Conservation (phyloP, 2,113 vertebrate genomes). For the Brevimyrus niger region DNA sequence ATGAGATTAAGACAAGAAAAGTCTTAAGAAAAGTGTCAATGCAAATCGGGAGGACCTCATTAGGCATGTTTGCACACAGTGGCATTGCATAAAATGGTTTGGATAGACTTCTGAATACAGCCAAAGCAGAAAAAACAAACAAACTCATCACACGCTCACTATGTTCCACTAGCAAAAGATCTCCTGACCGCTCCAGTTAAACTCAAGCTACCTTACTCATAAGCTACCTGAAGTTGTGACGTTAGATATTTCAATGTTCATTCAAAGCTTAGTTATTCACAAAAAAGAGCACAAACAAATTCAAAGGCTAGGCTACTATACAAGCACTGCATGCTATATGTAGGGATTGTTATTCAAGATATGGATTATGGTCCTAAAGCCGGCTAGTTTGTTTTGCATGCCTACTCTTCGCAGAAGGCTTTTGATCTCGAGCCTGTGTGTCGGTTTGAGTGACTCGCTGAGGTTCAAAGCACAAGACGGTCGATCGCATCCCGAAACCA, state of each 20-base stretch:
- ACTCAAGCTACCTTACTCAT: neutral
- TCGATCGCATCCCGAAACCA: neutral
- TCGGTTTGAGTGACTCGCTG: neutral
- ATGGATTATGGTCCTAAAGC: neutral
- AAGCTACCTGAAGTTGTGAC: neutral
- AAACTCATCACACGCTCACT: neutral
- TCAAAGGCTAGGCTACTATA: neutral
- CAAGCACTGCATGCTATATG: neutral
- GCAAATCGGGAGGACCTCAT: neutral
- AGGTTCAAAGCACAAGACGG: neutral
- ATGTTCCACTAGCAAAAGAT: neutral
- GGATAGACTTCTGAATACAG: neutral
- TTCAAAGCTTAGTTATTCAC: neutral
- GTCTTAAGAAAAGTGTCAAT: neutral
- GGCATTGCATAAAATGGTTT: neutral
- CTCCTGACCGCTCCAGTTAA: neutral
- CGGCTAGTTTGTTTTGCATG: neutral
- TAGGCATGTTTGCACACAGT: no score
- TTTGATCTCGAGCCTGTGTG: neutral
- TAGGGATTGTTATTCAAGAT: neutral
- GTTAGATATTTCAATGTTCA: neutral
- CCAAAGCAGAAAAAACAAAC: neutral
- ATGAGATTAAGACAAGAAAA: neutral
- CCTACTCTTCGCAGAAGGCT: neutral
- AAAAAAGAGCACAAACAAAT: neutral